Evolutionary conservation across 2,797 vertebrate species (phyloP).

Genomic region (Hybognathus amarus): DNA sequence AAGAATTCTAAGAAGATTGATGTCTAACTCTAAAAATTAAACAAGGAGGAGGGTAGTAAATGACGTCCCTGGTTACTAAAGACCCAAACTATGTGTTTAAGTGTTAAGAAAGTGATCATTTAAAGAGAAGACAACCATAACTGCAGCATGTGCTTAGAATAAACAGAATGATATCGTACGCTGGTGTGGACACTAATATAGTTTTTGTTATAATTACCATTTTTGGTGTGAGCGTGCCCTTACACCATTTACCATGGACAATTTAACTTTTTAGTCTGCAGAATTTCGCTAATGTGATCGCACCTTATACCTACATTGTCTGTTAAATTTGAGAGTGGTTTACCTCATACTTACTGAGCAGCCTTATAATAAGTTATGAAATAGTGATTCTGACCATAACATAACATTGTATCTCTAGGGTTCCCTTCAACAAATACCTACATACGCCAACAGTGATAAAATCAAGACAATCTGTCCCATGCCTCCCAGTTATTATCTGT

Average conservation of each 20-base stretch:
- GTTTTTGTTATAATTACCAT: neutral
- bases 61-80: no score
- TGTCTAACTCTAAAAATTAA: no score
- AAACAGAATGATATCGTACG: neutral
- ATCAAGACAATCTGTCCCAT: slow-evolving; percentile 24
- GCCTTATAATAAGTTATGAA: neutral
- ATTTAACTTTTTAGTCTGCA: neutral
- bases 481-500: slow-evolving; percentile 3
- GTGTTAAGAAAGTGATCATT: no score
- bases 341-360: neutral
- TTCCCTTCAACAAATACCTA: slow-evolving; percentile 11
- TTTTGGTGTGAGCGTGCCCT: neutral
- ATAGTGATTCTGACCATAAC: neutral
- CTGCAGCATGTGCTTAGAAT: neutral
- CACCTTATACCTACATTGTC: neutral
- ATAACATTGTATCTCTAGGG: neutral
- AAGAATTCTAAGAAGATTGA: no score
- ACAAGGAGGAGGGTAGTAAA: no score
- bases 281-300: neutral
- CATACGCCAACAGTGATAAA: neutral
- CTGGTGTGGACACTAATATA: neutral
- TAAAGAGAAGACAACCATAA: neutral
- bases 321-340: neutral
- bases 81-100: neutral
- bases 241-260: neutral